Evolutionary conservation across 1,140 invertebrate species (phyloP), one percentile per base, ranked within the genome.

Genomic region (Venustaconcha ellipsiformis): DNA sequence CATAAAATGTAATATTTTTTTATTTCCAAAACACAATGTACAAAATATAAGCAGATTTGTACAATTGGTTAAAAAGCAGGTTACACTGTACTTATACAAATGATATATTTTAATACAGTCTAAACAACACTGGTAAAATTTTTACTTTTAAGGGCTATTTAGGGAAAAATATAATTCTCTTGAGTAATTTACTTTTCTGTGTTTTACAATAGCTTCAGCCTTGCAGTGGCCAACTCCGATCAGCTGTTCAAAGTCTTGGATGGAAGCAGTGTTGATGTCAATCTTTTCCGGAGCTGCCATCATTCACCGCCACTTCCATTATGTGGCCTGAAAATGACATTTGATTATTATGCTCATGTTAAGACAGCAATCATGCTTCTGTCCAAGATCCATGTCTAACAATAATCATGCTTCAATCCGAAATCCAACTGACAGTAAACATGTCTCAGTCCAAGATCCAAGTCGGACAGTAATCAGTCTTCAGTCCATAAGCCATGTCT

Each of bases 131-230:
- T 62, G 18, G 8, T n/a, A 8, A 8, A 18, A 62, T 8, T 62
- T 11, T 62, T 62, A 62, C 23, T 62, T 62, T 23, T 62, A 4
- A n/a, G 59, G 18, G 5, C 23, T n/a, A 62, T 23, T n/a, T n/a
- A 14, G 59, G 18, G 18, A n/a, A 23, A 55, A 67, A 55, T 56
- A 55, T 56, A 18, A 18, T 12, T n/a, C 18, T 26, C 12, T 72
- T 17, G n/a, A 66, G n/a, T 56, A 55, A 82, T 82, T 82, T 84
- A 92, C 91, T 83, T 87, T 87, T 76, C 88, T 83, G 70, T 87
- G 84, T 82, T 88, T 87, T 17, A 91, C 81, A 23, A 91, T 90
- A 62, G 90, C 88, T 82, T 91, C 88, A 66, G 90, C 90, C 81
- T 88, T 90, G 60, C 84, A 78, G 15, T 82, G 80, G 58, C 90